Conservation (phyloP, 30 jellyfish, hydroid and myxozoan genomes). For the Morbakka virulenta region DNA sequence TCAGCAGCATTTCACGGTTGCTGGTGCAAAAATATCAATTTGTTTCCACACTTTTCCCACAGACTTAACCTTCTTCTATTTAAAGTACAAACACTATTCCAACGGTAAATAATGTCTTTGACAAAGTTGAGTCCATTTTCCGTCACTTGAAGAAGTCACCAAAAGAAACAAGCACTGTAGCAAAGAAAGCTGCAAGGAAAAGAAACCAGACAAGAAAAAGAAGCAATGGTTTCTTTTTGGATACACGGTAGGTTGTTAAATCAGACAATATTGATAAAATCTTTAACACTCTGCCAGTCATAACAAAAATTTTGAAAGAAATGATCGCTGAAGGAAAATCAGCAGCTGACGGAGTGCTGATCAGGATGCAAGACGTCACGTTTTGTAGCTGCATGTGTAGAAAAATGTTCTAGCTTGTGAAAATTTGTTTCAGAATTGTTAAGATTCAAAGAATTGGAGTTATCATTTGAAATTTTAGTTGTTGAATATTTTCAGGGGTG, state of each 20-base stretch:
- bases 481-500: no score
- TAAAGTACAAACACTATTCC: not conserved
- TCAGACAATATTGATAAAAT: slow-evolving; percentile 22
- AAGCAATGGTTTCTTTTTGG: slow-evolving; percentile 13
- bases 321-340: slow-evolving; percentile 19
- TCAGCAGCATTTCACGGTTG: slow-evolving; percentile 28
- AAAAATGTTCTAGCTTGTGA: no score
- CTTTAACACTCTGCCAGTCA: slow-evolving; percentile 34
- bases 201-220: not conserved
- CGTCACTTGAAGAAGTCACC: slow-evolving; percentile 36
- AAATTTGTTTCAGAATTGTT: no score
- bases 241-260: slow-evolving; percentile 28
- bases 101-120: slow-evolving; percentile 9
- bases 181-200: not conserved
- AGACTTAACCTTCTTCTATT: not conserved
- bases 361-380: no score
- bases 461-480: no score
- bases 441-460: no score
- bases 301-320: slow-evolving; percentile 7
- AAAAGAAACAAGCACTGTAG: slow-evolving; percentile 27
- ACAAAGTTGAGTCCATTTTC: slow-evolving; percentile 22
- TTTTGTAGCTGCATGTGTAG: no score
- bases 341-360: no score
- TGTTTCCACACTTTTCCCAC: not conserved
- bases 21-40: slow-evolving; percentile 12